These are phyloP conservation scores for Scaptomyza reducta DNA, from an alignment of 2,888 invertebrate genomes.

Conservation along the genomic window DNA sequence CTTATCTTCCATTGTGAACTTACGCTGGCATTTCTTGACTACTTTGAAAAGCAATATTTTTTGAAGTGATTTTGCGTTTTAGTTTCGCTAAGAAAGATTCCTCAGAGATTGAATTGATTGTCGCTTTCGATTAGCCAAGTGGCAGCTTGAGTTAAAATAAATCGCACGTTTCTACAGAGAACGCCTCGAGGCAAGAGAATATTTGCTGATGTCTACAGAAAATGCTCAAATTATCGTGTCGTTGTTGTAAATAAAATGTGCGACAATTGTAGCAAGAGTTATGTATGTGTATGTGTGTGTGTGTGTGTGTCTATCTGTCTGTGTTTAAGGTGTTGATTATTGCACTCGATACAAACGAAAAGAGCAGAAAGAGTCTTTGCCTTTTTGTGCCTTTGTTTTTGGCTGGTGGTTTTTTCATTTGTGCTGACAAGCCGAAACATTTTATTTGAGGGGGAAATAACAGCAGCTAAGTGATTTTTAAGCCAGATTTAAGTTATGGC, in stretches of 20 bases:
- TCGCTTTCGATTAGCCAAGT: conserved; percentile 65
- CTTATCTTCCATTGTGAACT: no score
- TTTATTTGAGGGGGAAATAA: conserved; percentile 5
- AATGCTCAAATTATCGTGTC: conserved; percentile 46
- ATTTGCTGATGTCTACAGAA: conserved; percentile 71
- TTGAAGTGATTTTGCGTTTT: background rate
- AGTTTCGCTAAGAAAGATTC: background rate
- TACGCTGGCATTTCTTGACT: background rate
- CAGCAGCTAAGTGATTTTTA: conserved; percentile 73
- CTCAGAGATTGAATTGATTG: conserved; percentile 44
- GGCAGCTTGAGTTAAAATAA: conserved; percentile 55
- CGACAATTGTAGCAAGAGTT: conserved; percentile 65
- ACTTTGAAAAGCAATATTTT: background rate
- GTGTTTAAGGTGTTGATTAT: conserved; percentile 65
- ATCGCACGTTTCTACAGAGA: conserved; percentile 43
- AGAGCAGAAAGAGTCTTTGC: conserved; percentile 12
- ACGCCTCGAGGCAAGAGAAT: conserved; percentile 41
- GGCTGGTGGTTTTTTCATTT: conserved; percentile 32
- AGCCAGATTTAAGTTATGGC: conserved; percentile 73
- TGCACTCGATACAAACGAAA: conserved; percentile 50
- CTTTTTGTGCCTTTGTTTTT: conserved; percentile 33
- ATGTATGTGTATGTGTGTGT: conserved; percentile 18
- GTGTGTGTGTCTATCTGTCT: conserved; percentile 13
- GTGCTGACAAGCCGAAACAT: conserved; percentile 62
- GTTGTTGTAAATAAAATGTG: conserved; percentile 56